A percentile compares a stretch with the other conserved stretches of the same genome.
Conservation (phyloP, 1,140 invertebrate genomes). For the Pectinophora gossypiella region DNA sequence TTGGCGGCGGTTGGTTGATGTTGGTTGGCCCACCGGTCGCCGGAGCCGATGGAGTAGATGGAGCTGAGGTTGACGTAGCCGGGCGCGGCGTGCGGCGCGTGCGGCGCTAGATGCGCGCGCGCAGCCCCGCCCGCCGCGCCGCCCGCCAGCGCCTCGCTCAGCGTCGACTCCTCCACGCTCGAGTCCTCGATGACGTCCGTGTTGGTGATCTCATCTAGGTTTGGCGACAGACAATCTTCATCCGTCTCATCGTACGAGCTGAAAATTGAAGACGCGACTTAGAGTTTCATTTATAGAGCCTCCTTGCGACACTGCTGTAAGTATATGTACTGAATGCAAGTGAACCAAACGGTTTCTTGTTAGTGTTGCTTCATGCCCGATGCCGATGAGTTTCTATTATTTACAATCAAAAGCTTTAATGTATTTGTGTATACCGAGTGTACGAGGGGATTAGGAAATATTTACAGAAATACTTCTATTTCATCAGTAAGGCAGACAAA, state of each 20-base stretch:
- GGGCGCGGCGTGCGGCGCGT: constrained; percentile 7
- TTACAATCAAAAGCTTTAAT: constrained; percentile 67
- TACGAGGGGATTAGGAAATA: constrained; percentile 19
- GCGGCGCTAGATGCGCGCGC: constrained; percentile 13
- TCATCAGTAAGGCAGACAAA: constrained; percentile 73
- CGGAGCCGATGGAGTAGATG: constrained; percentile 60
- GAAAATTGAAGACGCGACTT: constrained; percentile 29
- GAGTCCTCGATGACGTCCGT: constrained; percentile 70
- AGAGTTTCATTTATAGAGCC: not conserved
- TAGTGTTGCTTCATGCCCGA: constrained; percentile 67
- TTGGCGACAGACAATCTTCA: constrained; percentile 79
- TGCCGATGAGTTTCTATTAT: constrained; percentile 54
- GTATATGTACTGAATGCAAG: constrained; percentile 72
- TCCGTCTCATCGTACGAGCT: constrained; percentile 81
- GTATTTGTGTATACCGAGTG: constrained; percentile 2
- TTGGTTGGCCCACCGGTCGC: constrained; percentile 44
- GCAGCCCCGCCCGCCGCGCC: constrained; percentile 15
- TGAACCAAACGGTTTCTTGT: constrained; percentile 42
- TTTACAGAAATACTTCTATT: constrained; percentile 48
- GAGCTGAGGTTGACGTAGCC: constrained; percentile 70
- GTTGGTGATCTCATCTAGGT: constrained; percentile 77
- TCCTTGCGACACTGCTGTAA: no score
- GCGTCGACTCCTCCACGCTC: constrained; percentile 60
- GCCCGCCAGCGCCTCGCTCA: constrained; percentile 33
- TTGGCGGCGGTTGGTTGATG: constrained; percentile 22